Base-by-base conservation (phyloP, 2,113 vertebrate genomes). In the Pseudorasbora parva region DNA sequence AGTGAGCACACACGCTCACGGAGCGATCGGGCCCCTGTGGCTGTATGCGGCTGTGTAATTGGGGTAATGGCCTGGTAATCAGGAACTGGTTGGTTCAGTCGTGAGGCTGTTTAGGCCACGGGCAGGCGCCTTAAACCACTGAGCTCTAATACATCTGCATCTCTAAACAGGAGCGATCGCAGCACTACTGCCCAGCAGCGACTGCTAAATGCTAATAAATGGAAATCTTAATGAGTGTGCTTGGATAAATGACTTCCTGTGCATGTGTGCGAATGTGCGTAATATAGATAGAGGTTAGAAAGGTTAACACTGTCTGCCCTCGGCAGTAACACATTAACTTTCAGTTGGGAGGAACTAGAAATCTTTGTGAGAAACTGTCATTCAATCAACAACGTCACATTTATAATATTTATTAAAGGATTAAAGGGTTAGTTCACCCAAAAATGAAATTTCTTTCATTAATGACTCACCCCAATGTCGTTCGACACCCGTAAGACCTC, bases 61-160 rank as follows among this genome's bases (percentile, higher is more conserved):
- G 77, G 81, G 43, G 60, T 88, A 85, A 88, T 83, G 71, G 86
- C 76, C 78, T 4, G 33, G 75, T 87, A 85, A 87, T 85, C 54
- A 66, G 25, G 45, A 81, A 49, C 76, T 83, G 82, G 79, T 57
- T 43, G 51, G 49, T 85, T 80, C 72, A 27, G 81, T 71, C 14
- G 7, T 8, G 17, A 66, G 57, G 33, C 66, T 81, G 87, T 83
- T 86, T 76, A 74, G 71, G 69, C 81, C 74, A 69, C 21, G 19
- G 79, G 86, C 79, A 47, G 64, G 66, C 41, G 41, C 68, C 71
- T 47, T 19, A 30, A 82, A 79, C 78, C 45, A 49, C 17, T 8
- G 72, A 64, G 41, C 68, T 78, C 43, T 45, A 57, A 82, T 81
- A 81, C 8, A 56, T 37, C 68, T 78, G 56, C 75, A 73, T 84